phyloP scores from a whole-genome alignment of 1,140 invertebrate genomes.

The Atta texana region DNA sequence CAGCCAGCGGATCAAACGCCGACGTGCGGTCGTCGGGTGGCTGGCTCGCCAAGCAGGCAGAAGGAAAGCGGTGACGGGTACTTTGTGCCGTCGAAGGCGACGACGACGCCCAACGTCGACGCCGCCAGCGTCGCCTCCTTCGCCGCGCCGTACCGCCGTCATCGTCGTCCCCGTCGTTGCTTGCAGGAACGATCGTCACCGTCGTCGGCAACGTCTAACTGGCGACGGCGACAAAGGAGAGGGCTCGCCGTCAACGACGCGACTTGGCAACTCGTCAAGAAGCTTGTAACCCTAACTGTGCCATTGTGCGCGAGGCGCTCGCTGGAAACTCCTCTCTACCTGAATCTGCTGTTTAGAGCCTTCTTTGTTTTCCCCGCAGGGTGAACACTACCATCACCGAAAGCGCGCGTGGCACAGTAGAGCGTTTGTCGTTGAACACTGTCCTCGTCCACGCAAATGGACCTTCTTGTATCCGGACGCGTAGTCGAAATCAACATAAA shows the following conservation, averaged over 20 bases:
- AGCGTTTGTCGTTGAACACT: constrained; percentile 67
- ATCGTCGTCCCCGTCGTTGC: constrained; percentile 53
- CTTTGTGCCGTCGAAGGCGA: constrained; percentile 76
- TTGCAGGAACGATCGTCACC: constrained; percentile 73
- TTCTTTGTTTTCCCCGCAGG: constrained; percentile 78
- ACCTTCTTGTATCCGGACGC: constrained; percentile 7
- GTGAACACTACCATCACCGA: constrained; percentile 48
- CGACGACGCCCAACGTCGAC: constrained; percentile 70
- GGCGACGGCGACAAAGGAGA: constrained; percentile 76
- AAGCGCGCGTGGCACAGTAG: constrained; percentile 67
- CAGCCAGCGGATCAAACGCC: constrained; percentile 82
- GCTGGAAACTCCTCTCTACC: constrained; percentile 74
- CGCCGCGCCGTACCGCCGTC: constrained; percentile 39
- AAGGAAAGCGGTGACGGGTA: constrained; percentile 43
- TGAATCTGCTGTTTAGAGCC: constrained; percentile 74
- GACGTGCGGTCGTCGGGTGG: constrained; percentile 72
- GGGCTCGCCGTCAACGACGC: constrained; percentile 75
- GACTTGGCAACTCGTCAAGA: constrained; percentile 85
- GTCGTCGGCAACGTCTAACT: constrained; percentile 69
- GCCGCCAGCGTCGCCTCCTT: constrained; percentile 64
- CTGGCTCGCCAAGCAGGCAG: constrained; percentile 65
- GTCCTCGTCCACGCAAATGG: constrained; percentile 8
- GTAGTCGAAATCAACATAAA: neutral
- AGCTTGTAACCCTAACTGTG: constrained; percentile 83
- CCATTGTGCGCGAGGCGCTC: constrained; percentile 78